phyloP scores from a whole-genome alignment of 53 echinoderm and acorn worm species.

The Crossaster papposus region DNA sequence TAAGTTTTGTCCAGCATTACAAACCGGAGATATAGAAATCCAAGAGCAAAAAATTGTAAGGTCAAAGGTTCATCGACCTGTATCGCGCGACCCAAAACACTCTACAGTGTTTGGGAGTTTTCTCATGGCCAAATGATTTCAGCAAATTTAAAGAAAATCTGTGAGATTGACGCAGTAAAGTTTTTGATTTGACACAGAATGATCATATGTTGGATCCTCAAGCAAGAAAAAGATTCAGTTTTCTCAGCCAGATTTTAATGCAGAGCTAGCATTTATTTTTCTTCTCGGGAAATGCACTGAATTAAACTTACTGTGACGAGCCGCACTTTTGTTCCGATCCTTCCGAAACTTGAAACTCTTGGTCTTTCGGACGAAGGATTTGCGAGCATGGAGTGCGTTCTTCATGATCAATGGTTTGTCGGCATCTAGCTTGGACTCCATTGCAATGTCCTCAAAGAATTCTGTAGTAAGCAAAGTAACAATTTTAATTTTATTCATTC shows the following conservation, averaged over 20 bases:
- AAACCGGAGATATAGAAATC: no score
- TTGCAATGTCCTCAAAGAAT: constrained; percentile 98
- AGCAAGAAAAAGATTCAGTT: neutral
- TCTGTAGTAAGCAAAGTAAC: constrained; percentile 29
- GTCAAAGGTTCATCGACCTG: no score
- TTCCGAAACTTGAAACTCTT: constrained; percentile 98
- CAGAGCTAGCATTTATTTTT: neutral
- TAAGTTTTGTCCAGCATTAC: no score
- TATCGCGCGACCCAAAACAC: no score
- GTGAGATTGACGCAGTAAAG: no score
- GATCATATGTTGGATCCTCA: neutral
- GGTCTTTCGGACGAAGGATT: constrained; percentile 97
- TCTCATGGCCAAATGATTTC: no score
- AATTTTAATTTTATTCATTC: neutral
- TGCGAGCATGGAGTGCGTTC: constrained; percentile 97
- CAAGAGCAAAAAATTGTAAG: no score
- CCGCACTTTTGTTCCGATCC: constrained; percentile 75
- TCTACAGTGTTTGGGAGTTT: no score
- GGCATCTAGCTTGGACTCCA: constrained; percentile 89
- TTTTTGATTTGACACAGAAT: no score
- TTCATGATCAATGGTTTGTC: constrained; percentile 99
- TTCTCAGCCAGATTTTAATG: constrained; percentile 5
- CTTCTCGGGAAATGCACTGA: neutral
- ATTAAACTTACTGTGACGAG: constrained; percentile 86
- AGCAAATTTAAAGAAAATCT: no score